A percentile compares a stretch with the other conserved stretches of the same genome.
Conservation (phyloP, 2,888 invertebrate genomes). For the Pardosa pseudoannulata region DNA sequence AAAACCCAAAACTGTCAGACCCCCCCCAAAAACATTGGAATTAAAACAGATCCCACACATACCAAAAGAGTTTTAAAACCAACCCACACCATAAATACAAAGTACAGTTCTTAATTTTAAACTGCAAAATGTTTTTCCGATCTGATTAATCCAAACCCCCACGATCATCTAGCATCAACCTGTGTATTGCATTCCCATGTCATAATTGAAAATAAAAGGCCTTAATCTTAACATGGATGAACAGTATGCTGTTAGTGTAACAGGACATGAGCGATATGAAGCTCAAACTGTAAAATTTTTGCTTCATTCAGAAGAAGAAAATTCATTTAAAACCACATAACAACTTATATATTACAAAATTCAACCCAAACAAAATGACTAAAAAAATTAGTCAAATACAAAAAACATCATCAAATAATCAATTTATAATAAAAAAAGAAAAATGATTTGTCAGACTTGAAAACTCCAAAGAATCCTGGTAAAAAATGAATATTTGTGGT, state of each 20-base stretch:
- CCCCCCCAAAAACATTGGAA: no score
- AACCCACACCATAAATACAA: no score
- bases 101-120: constrained; percentile 40
- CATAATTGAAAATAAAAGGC: neutral
- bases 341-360: no score
- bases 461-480: neutral
- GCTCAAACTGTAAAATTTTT: constrained; percentile 27
- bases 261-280: neutral
- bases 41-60: no score
- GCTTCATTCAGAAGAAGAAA: no score
- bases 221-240: neutral
- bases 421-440: no score
- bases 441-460: neutral
- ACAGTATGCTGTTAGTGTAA: constrained; percentile 25
- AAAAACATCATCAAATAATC: no score
- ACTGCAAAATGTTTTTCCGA: neutral
- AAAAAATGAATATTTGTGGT: constrained; percentile 25
- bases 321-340: no score
- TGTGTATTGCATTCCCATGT: constrained; percentile 21
- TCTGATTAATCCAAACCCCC: constrained; percentile 26
- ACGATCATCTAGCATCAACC: constrained; percentile 35
- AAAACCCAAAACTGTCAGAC: neutral
- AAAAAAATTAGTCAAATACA: no score
- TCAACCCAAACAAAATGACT: no score
- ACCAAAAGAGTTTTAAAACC: no score